Conservation (phyloP, 2,113 vertebrate genomes). For the Calcarius ornatus region DNA sequence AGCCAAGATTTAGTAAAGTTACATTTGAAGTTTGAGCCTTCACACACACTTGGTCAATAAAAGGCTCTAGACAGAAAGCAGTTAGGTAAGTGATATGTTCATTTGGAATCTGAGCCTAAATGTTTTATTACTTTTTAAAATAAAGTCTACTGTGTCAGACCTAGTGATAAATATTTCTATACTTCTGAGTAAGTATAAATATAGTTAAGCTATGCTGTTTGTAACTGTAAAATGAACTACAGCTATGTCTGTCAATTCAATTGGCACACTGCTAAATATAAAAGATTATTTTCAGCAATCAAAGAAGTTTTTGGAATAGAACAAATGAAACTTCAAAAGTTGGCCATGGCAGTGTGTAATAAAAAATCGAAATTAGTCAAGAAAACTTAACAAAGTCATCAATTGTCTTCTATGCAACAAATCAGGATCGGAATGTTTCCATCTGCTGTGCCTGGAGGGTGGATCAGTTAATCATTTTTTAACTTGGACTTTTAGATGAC, state of each 20-base stretch:
- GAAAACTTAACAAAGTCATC: neutral
- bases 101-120: neutral
- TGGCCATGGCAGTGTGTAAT: neutral
- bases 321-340: neutral
- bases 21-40: neutral
- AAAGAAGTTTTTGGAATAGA: neutral
- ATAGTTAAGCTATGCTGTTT: neutral
- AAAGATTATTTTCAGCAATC: neutral
- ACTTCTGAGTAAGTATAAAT: neutral
- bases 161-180: neutral
- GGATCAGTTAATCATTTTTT: neutral
- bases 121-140: neutral
- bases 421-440: neutral
- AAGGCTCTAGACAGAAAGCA: neutral
- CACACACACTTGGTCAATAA: neutral
- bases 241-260: neutral
- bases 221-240: neutral
- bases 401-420: neutral
- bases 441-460: neutral
- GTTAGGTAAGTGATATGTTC: neutral
- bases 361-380: neutral
- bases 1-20: neutral
- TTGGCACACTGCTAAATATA: neutral
- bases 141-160: neutral
- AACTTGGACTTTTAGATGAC: neutral